These are phyloP conservation scores for Plebejus anna DNA, from an alignment of 2,888 invertebrate genomes.

Conservation along the genomic window DNA sequence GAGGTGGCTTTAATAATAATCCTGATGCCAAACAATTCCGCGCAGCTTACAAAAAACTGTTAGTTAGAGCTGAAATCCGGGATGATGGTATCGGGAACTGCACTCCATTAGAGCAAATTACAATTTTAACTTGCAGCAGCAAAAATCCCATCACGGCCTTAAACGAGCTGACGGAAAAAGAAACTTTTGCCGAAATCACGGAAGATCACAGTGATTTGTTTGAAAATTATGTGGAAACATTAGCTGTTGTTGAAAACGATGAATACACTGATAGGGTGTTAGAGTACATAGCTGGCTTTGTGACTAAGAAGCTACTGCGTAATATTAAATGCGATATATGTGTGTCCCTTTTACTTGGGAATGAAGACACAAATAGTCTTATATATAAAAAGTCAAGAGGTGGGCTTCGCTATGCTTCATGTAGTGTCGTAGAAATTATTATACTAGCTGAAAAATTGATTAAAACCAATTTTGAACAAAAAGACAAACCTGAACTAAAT, in stretches of 20 bases:
- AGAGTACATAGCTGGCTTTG: neutral
- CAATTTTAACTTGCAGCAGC: slow-evolving; percentile 37
- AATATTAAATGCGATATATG: neutral
- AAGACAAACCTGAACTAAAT: neutral
- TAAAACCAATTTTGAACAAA: neutral
- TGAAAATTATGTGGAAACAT: neutral
- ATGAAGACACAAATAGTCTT: slow-evolving; percentile 1
- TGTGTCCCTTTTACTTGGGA: neutral
- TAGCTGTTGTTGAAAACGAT: neutral
- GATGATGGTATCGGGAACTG: slow-evolving; percentile 35
- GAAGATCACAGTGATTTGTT: neutral
- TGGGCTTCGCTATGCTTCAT: too few species aligned
- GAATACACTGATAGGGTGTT: neutral
- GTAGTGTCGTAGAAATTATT: neutral
- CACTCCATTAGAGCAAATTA: slow-evolving; percentile 35
- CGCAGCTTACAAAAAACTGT: slow-evolving; percentile 34
- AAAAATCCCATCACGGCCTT: slow-evolving; percentile 17
- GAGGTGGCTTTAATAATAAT: slow-evolving; percentile 29
- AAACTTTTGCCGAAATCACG: slow-evolving; percentile 19
- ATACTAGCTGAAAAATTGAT: neutral
- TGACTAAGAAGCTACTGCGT: neutral
- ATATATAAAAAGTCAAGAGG: neutral
- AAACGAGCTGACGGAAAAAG: slow-evolving; percentile 18
- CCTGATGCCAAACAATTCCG: slow-evolving; percentile 36
- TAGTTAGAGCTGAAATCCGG: slow-evolving; percentile 31